Evolutionary conservation across 2,888 invertebrate genomes (phyloP), one percentile per base, ranked within the genome.

Genomic region (Platyscelio sp.): DNA sequence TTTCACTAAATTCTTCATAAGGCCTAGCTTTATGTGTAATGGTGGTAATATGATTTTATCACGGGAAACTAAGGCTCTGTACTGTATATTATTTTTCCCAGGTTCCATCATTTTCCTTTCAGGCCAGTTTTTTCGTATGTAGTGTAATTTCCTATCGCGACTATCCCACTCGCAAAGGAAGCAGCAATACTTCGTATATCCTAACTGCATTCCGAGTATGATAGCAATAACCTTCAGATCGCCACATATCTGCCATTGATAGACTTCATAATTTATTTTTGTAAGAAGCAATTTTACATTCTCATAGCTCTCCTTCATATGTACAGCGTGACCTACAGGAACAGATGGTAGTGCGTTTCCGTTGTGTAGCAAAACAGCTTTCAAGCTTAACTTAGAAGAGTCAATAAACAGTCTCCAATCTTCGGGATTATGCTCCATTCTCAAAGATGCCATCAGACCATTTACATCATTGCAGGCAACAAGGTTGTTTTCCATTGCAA

Each of bases 221-320:
- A 90, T 85, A 38, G 85, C 87, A 51, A 92, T 82, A 76, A 92
- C 89, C 82, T 92, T 91, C 27, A 92, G 88, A 85, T 92, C 91
- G 29, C 88, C 89, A 71, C 88, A 89, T 18, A 91, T 83, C 51
- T 77, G 61, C 90, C 87, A 90, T 22, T 88, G 61, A 63, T 90
- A 88, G 54, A 91, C 75, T 15, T 67, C 63, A 87, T 91, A 90
- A 38, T 90, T 89, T 67, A 89, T 58, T 9, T 40, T 60, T 56
- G 88, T 40, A n/a, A 91, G 72, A 40, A 90, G 18, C n/a, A 88
- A 86, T 86, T 90, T 88, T 33, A 91, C 86, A 76, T 85, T 91
- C 18, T 90, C 82, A 71, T 91, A 91, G 61, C 82, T 88, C 87
- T 91, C 90, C 84, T 91, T 90, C 15, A 90, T 85, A 18, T 87